Conservation (phyloP, 2,113 vertebrate genomes). For the Phalacrocorax aristotelis region DNA sequence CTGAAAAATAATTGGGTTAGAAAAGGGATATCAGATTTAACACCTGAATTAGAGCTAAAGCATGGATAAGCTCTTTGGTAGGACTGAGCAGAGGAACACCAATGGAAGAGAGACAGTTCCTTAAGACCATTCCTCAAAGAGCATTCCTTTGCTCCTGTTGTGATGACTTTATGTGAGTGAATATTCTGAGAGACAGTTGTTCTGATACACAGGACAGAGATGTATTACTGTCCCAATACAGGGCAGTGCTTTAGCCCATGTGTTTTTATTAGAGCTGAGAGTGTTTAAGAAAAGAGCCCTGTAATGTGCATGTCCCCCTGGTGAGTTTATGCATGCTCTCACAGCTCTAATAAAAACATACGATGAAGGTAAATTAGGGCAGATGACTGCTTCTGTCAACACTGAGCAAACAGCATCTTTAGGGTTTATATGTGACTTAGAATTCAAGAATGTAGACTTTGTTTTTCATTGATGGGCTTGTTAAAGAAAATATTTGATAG, state of each 20-base stretch:
- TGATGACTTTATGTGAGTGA: neutral
- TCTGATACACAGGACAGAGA: neutral
- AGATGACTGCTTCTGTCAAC: conserved; percentile 63
- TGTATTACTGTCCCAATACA: neutral
- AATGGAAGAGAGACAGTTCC: neutral
- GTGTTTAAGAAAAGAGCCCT: conserved; percentile 39
- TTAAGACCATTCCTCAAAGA: neutral
- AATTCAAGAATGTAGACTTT: conserved; percentile 66
- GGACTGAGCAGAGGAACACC: neutral
- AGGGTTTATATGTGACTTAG: conserved; percentile 50
- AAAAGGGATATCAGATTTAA: neutral
- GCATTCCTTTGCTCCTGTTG: neutral
- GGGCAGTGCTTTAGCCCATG: neutral
- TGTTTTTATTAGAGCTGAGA: conserved; percentile 21
- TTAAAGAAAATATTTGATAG: conserved; percentile 57
- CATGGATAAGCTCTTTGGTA: neutral
- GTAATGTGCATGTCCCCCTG: conserved; percentile 25
- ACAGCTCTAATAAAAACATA: conserved; percentile 70
- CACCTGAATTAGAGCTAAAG: neutral
- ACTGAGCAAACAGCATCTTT: conserved; percentile 63
- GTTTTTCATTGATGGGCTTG: conserved; percentile 57
- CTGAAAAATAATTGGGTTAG: neutral
- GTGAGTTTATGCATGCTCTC: conserved; percentile 65
- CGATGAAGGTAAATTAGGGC: conserved; percentile 70
- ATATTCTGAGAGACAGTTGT: neutral